Percentiles rank a stretch among this genome's conserved stretches.
These are phyloP conservation scores for Slavum lentiscoides DNA, from an alignment of 2,888 invertebrate genomes.

Conservation along the genomic window DNA sequence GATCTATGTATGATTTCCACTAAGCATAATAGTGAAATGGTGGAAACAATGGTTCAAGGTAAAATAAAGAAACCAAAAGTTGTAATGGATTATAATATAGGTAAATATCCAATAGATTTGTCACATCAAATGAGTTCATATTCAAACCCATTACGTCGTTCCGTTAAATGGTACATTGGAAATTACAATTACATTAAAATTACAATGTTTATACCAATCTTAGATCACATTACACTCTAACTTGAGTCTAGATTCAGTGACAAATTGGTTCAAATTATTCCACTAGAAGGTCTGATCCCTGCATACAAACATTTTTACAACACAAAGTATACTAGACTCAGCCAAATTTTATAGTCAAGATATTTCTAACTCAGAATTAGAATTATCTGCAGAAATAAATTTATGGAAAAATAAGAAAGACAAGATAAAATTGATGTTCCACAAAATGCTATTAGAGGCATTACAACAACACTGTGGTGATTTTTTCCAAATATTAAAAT, in stretches of 20 bases:
- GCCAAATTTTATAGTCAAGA: not conserved
- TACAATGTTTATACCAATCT: not conserved
- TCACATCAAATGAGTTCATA: not conserved
- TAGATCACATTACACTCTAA: too few species aligned
- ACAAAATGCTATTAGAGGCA: not conserved
- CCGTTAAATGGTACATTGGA: slow-evolving; percentile 10
- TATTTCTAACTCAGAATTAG: not conserved
- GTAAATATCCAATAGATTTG: slow-evolving; percentile 2
- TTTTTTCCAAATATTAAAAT: too few species aligned
- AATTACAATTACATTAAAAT: too few species aligned
- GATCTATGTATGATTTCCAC: not conserved
- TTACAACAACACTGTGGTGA: too few species aligned
- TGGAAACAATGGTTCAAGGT: not conserved
- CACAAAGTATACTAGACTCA: not conserved
- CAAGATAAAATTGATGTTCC: not conserved
- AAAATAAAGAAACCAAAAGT: slow-evolving; percentile 7
- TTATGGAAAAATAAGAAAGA: not conserved
- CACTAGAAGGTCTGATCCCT: too few species aligned
- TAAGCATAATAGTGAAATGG: slow-evolving; percentile 7
- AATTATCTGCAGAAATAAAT: slow-evolving; percentile 2
- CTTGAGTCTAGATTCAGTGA: too few species aligned
- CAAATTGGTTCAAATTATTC: too few species aligned
- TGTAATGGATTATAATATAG: not conserved
- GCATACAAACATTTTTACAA: too few species aligned
- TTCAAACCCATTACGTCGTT: slow-evolving; percentile 2